phyloP scores from a whole-genome alignment of 2,113 vertebrate species.

The Eonycteris spelaea region DNA sequence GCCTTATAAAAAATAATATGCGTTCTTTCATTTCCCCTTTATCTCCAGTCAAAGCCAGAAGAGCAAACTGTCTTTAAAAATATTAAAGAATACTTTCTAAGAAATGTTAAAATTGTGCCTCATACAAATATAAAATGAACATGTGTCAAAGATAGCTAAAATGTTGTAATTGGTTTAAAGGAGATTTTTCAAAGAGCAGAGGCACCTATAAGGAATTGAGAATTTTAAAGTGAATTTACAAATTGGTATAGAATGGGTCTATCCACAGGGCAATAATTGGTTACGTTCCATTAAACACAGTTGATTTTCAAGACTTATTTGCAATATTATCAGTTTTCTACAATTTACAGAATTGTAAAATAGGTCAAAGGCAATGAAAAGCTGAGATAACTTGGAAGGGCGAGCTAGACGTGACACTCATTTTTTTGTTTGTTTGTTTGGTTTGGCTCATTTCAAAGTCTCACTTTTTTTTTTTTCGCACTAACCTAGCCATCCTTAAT shows the following conservation, averaged over 20 bases:
- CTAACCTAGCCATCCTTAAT: conserved; percentile 52
- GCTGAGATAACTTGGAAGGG: neutral
- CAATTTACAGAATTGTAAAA: neutral
- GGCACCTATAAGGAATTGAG: neutral
- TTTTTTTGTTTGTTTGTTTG: neutral
- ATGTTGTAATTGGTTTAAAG: neutral
- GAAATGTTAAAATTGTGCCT: neutral
- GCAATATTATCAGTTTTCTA: neutral
- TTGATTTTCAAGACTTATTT: neutral
- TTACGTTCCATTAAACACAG: neutral
- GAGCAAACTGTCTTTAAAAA: conserved; percentile 61
- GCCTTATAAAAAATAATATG: conserved; percentile 29
- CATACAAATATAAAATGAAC: neutral
- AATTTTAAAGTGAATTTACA: neutral
- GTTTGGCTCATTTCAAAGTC: neutral
- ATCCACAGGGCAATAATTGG: neutral
- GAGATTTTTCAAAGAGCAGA: neutral
- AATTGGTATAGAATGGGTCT: neutral
- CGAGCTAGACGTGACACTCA: neutral
- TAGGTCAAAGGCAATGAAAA: neutral
- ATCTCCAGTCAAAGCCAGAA: conserved; percentile 34
- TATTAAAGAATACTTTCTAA: neutral
- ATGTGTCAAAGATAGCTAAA: neutral
- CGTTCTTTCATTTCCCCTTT: conserved; percentile 43
- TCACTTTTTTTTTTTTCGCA: neutral